Conservation (phyloP, 1,140 invertebrate species). For the Anoplolepis gracilipes region DNA sequence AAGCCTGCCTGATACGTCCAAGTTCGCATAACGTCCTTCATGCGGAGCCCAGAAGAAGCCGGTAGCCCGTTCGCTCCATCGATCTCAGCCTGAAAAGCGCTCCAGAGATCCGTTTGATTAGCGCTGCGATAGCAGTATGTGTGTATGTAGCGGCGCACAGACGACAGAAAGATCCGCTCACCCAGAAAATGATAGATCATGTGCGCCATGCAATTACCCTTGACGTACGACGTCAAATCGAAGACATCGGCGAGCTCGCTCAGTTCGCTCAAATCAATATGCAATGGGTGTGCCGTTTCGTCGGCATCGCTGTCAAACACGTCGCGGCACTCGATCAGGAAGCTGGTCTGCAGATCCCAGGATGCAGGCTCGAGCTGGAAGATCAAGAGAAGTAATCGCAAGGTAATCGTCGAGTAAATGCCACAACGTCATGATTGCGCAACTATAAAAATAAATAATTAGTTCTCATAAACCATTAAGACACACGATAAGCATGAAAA, state of each 20-base stretch:
- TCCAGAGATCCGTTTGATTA: slow-evolving; percentile 65
- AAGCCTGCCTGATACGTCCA: slow-evolving; percentile 88
- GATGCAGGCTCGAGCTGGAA: slow-evolving; percentile 51
- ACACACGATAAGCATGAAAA: not conserved
- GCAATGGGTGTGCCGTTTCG: slow-evolving; percentile 50
- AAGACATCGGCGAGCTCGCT: slow-evolving; percentile 84
- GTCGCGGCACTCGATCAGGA: slow-evolving; percentile 6
- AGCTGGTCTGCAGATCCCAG: slow-evolving; percentile 32
- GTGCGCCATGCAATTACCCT: slow-evolving; percentile 64
- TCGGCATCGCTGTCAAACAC: slow-evolving; percentile 40
- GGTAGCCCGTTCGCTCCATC: slow-evolving; percentile 10
- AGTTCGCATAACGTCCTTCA: slow-evolving; percentile 86
- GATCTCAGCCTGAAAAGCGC: slow-evolving; percentile 56
- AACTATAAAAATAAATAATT: not conserved
- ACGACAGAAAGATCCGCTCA: slow-evolving; percentile 46
- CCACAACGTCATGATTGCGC: not conserved
- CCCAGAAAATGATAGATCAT: slow-evolving; percentile 71
- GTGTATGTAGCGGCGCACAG: slow-evolving; percentile 60
- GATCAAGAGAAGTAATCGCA: slow-evolving; percentile 8
- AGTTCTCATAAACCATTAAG: not conserved
- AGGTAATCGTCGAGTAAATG: not conserved
- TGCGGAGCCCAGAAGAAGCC: slow-evolving; percentile 51
- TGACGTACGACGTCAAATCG: slow-evolving; percentile 75
- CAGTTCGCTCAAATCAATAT: slow-evolving; percentile 24
- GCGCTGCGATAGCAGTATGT: slow-evolving; percentile 57